A percentile compares a stretch with the other conserved stretches of the same genome.
Evolutionary conservation across 2,797 vertebrate genomes (phyloP).

Genomic region (Triplophysa bombifrons): DNA sequence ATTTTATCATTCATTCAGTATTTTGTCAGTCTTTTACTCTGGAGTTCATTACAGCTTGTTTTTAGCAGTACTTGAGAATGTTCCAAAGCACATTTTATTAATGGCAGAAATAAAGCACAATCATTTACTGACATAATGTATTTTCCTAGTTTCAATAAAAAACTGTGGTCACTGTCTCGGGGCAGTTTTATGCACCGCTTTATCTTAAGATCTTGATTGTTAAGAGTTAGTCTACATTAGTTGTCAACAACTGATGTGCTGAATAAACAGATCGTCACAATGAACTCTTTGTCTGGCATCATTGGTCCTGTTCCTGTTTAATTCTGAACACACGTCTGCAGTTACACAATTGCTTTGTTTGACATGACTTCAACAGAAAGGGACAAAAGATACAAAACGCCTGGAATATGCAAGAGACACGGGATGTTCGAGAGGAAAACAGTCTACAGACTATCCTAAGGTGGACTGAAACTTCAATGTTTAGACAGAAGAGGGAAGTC

Average conservation of each 20-base stretch:
- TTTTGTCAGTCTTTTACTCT: too few species aligned
- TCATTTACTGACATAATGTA: too few species aligned
- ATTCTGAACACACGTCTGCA: background rate
- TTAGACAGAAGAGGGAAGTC: constrained; percentile 3
- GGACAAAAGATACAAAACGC: constrained; percentile 1
- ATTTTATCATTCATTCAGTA: too few species aligned
- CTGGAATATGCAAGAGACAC: constrained; percentile 13
- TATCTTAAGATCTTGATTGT: background rate
- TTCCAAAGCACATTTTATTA: too few species aligned
- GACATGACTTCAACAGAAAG: background rate
- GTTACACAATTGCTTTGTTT: constrained; percentile 10
- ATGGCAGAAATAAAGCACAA: too few species aligned
- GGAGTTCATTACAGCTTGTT: too few species aligned
- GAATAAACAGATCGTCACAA: background rate
- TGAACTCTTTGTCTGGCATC: background rate
- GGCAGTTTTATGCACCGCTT: background rate
- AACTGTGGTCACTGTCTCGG: background rate
- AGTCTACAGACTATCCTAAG: background rate
- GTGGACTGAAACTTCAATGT: background rate
- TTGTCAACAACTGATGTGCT: background rate
- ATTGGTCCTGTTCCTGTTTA: background rate
- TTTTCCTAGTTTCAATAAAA: background rate
- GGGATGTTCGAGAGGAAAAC: constrained; percentile 11
- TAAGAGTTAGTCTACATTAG: background rate
- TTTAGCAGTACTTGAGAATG: too few species aligned